A percentile compares a stretch with the other conserved stretches of the same genome.
Evolutionary conservation across 2,888 invertebrate genomes (phyloP).

Genomic region (Serripes groenlandicus): DNA sequence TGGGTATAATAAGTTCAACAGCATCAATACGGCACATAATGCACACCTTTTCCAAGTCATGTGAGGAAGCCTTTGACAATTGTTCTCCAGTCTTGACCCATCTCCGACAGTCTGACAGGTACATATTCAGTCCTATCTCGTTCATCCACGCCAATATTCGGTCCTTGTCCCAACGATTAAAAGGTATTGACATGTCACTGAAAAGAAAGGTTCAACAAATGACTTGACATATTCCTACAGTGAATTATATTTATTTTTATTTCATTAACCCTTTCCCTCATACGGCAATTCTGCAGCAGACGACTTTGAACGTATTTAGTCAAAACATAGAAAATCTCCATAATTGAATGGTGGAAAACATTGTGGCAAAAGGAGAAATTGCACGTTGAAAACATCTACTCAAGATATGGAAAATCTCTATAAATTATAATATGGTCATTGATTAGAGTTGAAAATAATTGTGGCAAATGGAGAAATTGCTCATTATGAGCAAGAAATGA

Average conservation of each 20-base stretch:
- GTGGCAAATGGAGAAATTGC: neutral
- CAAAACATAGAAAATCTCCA: neutral
- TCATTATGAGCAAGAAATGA: neutral
- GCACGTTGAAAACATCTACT: too few relatives aligned
- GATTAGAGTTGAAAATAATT: too few relatives aligned
- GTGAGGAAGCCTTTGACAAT: slow-evolving; percentile 91
- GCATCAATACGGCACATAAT: too few relatives aligned
- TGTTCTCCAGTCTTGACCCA: slow-evolving; percentile 95
- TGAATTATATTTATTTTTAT: neutral
- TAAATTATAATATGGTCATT: too few relatives aligned
- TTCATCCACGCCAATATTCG: slow-evolving; percentile 88
- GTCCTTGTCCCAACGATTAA: slow-evolving; percentile 93
- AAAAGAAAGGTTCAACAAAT: neutral
- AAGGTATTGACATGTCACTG: slow-evolving; percentile 91
- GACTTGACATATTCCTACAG: neutral
- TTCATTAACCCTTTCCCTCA: neutral
- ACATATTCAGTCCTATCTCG: slow-evolving; percentile 88
- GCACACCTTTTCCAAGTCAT: slow-evolving; percentile 95
- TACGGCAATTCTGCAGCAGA: neutral
- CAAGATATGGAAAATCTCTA: too few relatives aligned
- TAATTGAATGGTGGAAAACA: neutral
- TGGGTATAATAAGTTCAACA: too few relatives aligned
- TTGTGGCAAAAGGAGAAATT: neutral
- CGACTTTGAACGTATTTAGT: too few relatives aligned
- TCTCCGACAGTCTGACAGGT: slow-evolving; percentile 92